phyloP scores from a whole-genome alignment of 2,797 vertebrate species.

The Botia kubotai region DNA sequence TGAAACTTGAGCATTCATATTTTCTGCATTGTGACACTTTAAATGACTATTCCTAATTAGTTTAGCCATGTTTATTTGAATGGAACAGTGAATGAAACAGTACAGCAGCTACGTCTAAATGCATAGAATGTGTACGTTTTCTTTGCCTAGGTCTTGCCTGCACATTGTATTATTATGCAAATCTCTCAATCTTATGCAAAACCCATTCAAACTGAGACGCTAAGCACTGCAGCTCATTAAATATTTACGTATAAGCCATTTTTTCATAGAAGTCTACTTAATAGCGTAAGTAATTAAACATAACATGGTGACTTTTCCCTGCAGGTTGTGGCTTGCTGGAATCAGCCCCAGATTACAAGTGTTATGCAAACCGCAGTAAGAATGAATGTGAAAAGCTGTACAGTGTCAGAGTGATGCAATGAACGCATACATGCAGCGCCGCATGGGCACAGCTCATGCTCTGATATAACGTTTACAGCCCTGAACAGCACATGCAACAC shows the following conservation, averaged over 20 bases:
- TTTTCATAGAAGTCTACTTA: not conserved
- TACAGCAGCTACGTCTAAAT: too few relatives aligned
- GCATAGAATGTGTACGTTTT: too few relatives aligned
- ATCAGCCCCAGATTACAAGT: not conserved
- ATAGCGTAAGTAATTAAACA: not conserved
- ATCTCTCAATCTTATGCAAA: not conserved
- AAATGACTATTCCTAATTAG: too few relatives aligned
- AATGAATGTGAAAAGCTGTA: not conserved
- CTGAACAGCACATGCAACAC: conserved; percentile 9
- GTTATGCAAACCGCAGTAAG: not conserved
- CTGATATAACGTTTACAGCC: not conserved
- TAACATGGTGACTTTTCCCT: not conserved
- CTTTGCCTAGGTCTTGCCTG: not conserved
- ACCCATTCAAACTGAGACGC: not conserved
- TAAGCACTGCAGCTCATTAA: conserved; percentile 13
- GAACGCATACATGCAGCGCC: conserved; percentile 1
- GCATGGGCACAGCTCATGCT: not conserved
- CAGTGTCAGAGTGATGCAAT: conserved; percentile 13
- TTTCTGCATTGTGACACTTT: too few relatives aligned
- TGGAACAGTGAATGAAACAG: too few relatives aligned
- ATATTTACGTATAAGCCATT: conserved; percentile 5
- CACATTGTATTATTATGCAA: not conserved
- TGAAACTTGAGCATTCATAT: not conserved
- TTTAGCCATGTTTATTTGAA: too few relatives aligned
- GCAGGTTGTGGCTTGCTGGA: not conserved